Conservation (phyloP, 2,888 invertebrate genomes). For the Adelognathus sp. region DNA sequence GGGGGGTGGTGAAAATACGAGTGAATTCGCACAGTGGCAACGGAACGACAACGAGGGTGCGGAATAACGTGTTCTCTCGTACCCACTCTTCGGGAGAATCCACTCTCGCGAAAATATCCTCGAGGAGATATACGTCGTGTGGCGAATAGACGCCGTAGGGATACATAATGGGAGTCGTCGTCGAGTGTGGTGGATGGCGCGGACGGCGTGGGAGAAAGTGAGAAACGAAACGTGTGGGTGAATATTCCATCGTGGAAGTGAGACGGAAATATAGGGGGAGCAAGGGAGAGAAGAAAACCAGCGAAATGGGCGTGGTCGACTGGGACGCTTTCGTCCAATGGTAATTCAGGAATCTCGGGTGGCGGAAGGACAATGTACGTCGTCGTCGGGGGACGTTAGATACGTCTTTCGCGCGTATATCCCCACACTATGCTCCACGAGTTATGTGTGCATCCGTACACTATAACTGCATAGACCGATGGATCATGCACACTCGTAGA, state of each 20-base stretch:
- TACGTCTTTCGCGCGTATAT: conserved; percentile 38
- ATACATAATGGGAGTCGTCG: conserved; percentile 52
- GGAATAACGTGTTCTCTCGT: conserved; percentile 40
- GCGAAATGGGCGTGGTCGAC: conserved; percentile 74
- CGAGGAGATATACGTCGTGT: conserved; percentile 2
- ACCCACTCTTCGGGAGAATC: conserved; percentile 24
- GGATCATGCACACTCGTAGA: conserved; percentile 18
- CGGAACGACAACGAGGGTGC: background rate
- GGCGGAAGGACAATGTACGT: conserved; percentile 78
- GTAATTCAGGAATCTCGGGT: conserved; percentile 75
- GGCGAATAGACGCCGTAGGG: conserved; percentile 47
- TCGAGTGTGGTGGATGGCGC: conserved; percentile 48
- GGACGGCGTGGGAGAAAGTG: conserved; percentile 53
- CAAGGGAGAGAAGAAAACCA: conserved; percentile 57
- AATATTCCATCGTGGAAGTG: conserved; percentile 35
- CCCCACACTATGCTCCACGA: background rate
- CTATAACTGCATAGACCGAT: conserved; percentile 19
- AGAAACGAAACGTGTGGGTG: conserved; percentile 42
- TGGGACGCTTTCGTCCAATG: conserved; percentile 79
- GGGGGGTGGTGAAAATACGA: conserved; percentile 14
- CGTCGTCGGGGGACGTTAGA: conserved; percentile 63
- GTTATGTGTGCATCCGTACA: conserved; percentile 40
- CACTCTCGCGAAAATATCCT: conserved; percentile 12
- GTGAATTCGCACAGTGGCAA: background rate
- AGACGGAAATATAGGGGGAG: conserved; percentile 45